A percentile compares a stretch with the other conserved stretches of the same genome.
These are phyloP conservation scores for Hydrotaea diabolus DNA, from an alignment of 2,888 invertebrate genomes.

Conservation along the genomic window DNA sequence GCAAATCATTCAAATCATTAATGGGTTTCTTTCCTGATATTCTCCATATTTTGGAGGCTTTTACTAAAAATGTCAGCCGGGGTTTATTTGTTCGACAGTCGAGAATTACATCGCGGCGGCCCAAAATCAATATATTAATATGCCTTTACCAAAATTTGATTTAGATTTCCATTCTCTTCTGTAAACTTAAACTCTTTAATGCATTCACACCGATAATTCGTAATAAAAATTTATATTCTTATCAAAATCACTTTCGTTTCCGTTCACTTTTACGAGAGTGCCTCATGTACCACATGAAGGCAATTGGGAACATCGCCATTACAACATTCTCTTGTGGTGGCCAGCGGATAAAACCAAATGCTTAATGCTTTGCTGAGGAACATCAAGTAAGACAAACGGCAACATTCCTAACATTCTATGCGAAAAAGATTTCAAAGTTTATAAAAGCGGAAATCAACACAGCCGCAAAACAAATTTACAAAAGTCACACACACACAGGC, in stretches of 20 bases:
- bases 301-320: neutral
- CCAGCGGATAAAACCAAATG: conserved; percentile 48
- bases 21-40: too few species aligned
- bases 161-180: too few species aligned
- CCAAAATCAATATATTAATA: too few species aligned
- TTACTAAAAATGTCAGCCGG: too few species aligned
- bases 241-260: conserved; percentile 3
- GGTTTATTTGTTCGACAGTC: too few species aligned
- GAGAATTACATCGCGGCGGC: too few species aligned
- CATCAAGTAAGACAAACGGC: neutral
- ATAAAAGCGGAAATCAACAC: conserved; percentile 62
- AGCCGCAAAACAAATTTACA: conserved; percentile 65
- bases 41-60: too few species aligned
- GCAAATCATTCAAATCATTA: too few species aligned
- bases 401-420: neutral
- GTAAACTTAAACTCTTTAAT: too few species aligned
- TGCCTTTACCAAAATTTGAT: too few species aligned
- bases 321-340: conserved; percentile 46
- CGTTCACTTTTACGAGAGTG: neutral
- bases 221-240: conserved; percentile 1
- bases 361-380: too few species aligned
- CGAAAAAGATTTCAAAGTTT: conserved; percentile 50
- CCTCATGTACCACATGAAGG: neutral
- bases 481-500: conserved; percentile 36
- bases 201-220: too few species aligned